Evolutionary conservation across 2,113 vertebrate species (phyloP).

Genomic region (Callithrix jacchus): DNA sequence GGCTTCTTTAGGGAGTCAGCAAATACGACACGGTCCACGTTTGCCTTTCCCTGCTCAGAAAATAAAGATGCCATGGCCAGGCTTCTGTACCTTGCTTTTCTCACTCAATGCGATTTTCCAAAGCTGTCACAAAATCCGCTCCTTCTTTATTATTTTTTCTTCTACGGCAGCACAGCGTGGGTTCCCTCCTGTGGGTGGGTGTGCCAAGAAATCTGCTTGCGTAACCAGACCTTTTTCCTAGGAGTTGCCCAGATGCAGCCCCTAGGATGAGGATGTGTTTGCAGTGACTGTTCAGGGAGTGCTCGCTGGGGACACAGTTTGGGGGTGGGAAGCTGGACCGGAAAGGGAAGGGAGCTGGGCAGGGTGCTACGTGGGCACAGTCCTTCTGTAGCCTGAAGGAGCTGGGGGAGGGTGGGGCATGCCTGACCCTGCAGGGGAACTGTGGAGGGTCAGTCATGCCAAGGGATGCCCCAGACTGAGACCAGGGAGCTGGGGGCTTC

Average conservation of each 20-base stretch:
- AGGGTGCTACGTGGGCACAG: not conserved
- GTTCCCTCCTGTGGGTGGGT: not conserved
- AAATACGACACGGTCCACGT: rapidly evolving
- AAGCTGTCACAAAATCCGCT: not conserved
- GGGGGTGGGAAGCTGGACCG: not conserved
- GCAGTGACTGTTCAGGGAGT: not conserved
- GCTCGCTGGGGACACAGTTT: not conserved
- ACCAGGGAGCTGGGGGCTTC: not conserved
- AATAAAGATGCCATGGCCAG: not conserved
- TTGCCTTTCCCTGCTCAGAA: not conserved
- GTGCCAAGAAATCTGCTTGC: too few relatives aligned
- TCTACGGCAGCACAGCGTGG: rapidly evolving
- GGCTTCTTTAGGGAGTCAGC: not conserved
- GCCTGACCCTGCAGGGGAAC: not conserved
- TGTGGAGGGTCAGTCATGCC: not conserved
- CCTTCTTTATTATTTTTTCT: not conserved
- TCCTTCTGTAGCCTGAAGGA: not conserved
- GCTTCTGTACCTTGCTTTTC: not conserved
- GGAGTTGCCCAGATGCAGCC: not conserved
- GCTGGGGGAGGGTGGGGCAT: not conserved
- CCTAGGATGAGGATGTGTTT: not conserved
- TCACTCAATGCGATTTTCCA: not conserved
- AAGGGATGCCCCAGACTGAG: not conserved
- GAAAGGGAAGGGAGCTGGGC: not conserved
- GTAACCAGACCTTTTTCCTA: not conserved